Evolutionary conservation across 2,113 vertebrate species (phyloP), one percentile per base, ranked within the genome.

Genomic region (Callorhinus ursinus): DNA sequence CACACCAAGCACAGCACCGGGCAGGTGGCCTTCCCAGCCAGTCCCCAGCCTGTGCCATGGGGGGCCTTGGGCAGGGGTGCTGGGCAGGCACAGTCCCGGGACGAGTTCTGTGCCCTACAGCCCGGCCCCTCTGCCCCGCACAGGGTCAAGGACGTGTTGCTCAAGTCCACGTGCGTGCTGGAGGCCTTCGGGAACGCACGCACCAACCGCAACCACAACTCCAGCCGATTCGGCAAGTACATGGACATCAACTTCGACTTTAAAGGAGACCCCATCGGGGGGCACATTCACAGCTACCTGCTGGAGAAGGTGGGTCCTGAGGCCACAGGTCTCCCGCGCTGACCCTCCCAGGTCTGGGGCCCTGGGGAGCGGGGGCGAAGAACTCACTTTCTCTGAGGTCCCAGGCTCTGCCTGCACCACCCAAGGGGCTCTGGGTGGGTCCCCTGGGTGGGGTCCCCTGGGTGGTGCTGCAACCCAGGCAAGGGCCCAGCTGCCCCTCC

Each of bases 211-310:
- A 99, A 99, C 2, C 99, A 99, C 98, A 99, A 99, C 98, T 99
- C 99, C 90, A 99, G 99, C 97, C 99, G 99, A 96, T 99, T 99
- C 0, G 99, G 99, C 80, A 99, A 99, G 95, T 99, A 99, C 99
- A 99, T 99, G 99, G 99, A 99, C 98, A 99, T 99, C 98, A 99
- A 99, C 98, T 99, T 99, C 5, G 99, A 99, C 99, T 99, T 99
- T 98, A 99, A 99, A 42, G 99, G 99, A 0, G 99, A 99, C 26
- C 99, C 99, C 3, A 99, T 99, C 0, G 99, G 99, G 0, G 99
- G 99, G 13, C 99, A 99, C 98, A 99, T 99, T 98, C 99, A 99
- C 98, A 99, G 99, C 98, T 99, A 99, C 98, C 99, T 99, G 96
- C 99, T 99, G 97, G 99, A 99, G 98, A 99, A 99, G 99, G 99